Evolutionary conservation across 1,140 invertebrate species (phyloP).

Genomic region (Drosophila setifemur): DNA sequence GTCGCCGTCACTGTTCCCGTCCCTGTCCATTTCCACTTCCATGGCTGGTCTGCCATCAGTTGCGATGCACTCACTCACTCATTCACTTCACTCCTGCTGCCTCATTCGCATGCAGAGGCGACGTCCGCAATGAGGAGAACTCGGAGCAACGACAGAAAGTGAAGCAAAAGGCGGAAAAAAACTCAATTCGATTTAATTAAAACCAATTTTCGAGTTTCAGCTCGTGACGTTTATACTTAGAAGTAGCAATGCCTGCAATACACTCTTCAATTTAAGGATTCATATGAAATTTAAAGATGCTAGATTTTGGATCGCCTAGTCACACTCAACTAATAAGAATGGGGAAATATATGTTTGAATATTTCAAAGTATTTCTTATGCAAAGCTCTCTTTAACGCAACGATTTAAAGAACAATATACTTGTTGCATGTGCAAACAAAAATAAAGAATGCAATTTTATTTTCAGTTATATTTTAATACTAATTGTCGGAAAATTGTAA

Average conservation of each 20-base stretch:
- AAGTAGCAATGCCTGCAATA: not conserved
- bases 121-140: constrained; percentile 40
- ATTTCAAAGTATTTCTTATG: too few relatives aligned
- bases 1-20: constrained; percentile 13
- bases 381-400: too few relatives aligned
- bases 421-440: too few relatives aligned
- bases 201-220: constrained; percentile 76
- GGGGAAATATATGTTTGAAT: too few relatives aligned
- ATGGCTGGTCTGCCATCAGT: constrained; percentile 18
- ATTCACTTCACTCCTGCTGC: constrained; percentile 16
- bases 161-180: constrained; percentile 37
- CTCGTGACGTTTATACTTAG: not conserved
- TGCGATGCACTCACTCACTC: constrained; percentile 43
- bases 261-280: constrained; percentile 4
- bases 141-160: constrained; percentile 12
- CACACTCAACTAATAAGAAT: too few relatives aligned
- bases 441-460: too few relatives aligned
- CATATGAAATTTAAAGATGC: too few relatives aligned
- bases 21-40: not conserved
- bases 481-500: too few relatives aligned
- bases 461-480: too few relatives aligned
- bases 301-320: too few relatives aligned
- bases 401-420: too few relatives aligned
- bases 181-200: constrained; percentile 81
- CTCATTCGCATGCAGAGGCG: constrained; percentile 56